phyloP scores from a whole-genome alignment of 2,888 invertebrate species.

The Clepsis dumicolana region DNA sequence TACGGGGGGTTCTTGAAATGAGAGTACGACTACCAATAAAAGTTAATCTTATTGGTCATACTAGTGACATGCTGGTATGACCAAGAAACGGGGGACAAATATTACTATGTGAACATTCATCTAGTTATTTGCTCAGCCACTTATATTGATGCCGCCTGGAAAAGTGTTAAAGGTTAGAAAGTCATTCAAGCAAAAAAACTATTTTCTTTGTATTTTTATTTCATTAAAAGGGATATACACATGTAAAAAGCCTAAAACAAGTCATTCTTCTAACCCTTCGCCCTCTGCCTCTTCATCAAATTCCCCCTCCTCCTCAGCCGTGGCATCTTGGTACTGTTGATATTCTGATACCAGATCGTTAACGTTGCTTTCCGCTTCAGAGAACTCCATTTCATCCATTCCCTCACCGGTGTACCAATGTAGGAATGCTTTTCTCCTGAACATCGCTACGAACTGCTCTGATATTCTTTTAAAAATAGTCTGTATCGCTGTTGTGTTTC shows the following conservation, averaged over 20 bases:
- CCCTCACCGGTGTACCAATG: slow-evolving; percentile 98
- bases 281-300: slow-evolving; percentile 85
- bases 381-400: slow-evolving; percentile 97
- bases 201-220: background rate
- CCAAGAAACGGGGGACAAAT: too few species aligned
- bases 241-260: background rate
- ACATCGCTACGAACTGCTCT: slow-evolving; percentile 96
- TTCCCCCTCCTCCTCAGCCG: slow-evolving; percentile 85
- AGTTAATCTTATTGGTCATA: too few species aligned
- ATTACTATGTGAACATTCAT: too few species aligned
- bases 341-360: slow-evolving; percentile 91
- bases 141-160: too few species aligned
- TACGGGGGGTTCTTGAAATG: too few species aligned
- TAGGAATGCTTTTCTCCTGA: slow-evolving; percentile 97
- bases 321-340: slow-evolving; percentile 90
- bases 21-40: too few species aligned
- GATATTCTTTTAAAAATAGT: slow-evolving; percentile 94
- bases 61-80: too few species aligned
- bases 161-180: too few species aligned
- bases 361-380: slow-evolving; percentile 96
- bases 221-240: background rate
- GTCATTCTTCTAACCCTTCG: slow-evolving; percentile 76
- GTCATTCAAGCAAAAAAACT: background rate
- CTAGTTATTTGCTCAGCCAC: too few species aligned
- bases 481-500: slow-evolving; percentile 94